Conservation (phyloP, 2,113 vertebrate genomes). For the Chaetura pelagica region DNA sequence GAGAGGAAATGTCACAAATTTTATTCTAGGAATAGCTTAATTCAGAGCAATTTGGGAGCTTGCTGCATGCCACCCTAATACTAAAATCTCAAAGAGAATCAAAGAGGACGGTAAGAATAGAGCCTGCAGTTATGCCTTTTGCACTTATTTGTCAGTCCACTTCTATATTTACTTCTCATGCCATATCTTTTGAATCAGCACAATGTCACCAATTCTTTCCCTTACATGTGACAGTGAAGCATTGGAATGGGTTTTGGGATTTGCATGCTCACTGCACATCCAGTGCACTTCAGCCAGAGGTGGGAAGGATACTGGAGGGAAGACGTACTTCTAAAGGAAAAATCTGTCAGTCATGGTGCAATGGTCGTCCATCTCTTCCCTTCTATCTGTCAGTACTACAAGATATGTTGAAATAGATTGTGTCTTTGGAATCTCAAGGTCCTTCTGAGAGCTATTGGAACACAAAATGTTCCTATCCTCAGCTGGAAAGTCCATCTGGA, state of each 20-base stretch:
- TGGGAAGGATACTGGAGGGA: constrained; percentile 12
- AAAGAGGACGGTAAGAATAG: background rate
- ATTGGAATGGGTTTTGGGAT: constrained; percentile 49
- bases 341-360: constrained; percentile 42
- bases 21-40: background rate
- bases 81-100: background rate
- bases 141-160: background rate
- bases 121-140: constrained; percentile 52
- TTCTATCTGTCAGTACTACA: constrained; percentile 2
- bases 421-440: constrained; percentile 62
- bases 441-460: constrained; percentile 26
- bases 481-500: background rate
- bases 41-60: background rate
- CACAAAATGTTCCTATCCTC: background rate
- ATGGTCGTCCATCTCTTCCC: constrained; percentile 15
- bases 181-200: constrained; percentile 57
- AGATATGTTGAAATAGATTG: constrained; percentile 17
- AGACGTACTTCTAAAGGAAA: constrained; percentile 30
- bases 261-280: constrained; percentile 40
- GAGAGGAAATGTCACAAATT: background rate
- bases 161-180: constrained; percentile 48
- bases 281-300: constrained; percentile 7
- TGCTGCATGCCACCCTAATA: background rate
- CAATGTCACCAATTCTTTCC: constrained; percentile 40
- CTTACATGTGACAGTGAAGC: constrained; percentile 50